Evolutionary conservation across 2,888 invertebrate genomes (phyloP).

Genomic region (Nycteola revayana): DNA sequence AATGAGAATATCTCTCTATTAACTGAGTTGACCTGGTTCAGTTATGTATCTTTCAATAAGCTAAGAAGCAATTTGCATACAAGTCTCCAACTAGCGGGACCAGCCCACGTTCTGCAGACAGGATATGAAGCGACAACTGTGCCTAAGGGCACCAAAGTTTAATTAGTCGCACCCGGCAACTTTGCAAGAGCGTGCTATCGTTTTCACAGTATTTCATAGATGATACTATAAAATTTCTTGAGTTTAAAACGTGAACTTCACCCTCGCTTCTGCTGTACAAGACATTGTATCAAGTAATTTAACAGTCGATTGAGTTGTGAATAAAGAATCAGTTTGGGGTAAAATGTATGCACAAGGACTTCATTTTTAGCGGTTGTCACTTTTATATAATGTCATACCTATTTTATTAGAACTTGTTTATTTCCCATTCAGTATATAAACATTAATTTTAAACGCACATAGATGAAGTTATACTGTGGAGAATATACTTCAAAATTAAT

Average conservation of each 20-base stretch:
- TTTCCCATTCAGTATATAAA: too few species aligned
- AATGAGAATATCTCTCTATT: too few species aligned
- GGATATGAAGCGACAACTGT: conserved; percentile 56
- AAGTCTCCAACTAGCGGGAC: conserved; percentile 19
- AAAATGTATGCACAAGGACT: too few species aligned
- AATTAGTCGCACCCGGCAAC: conserved; percentile 49
- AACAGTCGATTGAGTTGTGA: conserved; percentile 17
- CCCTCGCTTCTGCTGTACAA: conserved; percentile 3
- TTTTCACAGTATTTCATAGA: conserved; percentile 25
- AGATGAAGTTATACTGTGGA: too few species aligned
- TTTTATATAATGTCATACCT: too few species aligned
- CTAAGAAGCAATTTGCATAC: conserved; percentile 43
- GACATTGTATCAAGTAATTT: conserved; percentile 7
- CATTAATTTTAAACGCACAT: too few species aligned
- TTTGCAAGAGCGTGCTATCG: conserved; percentile 16
- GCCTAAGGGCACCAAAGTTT: conserved; percentile 53
- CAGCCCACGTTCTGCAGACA: conserved; percentile 32
- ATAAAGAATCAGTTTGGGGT: too few species aligned
- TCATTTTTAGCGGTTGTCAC: too few species aligned
- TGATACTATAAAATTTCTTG: conserved; percentile 18
- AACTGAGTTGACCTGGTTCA: conserved; percentile 6
- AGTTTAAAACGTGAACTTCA: conserved; percentile 16
- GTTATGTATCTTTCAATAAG: conserved; percentile 21
- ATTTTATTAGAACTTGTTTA: too few species aligned
- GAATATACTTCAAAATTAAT: too few species aligned